Evolutionary conservation across 2,888 invertebrate species (phyloP), one percentile per base, ranked within the genome.

Genomic region (Ferdinandea cuprea): DNA sequence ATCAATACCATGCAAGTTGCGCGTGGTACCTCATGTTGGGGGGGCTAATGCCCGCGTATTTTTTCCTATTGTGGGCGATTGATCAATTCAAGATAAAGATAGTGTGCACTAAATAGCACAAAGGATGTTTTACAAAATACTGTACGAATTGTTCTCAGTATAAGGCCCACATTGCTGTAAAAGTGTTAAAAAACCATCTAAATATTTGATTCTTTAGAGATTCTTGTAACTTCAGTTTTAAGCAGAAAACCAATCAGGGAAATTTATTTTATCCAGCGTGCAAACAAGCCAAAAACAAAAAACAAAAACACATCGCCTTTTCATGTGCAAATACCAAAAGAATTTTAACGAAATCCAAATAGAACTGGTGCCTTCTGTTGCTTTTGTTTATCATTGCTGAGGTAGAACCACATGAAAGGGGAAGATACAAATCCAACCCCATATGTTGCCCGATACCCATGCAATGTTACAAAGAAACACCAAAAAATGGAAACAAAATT

Each of bases 271-370:
- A 72, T 83, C 72, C 77, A 42, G 40, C 52, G 68, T 56, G 72
- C 59, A 68, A 81, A 77, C 77, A 83, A 83, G 25, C 59, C 61
- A 61, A 52, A 61, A 71, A n/a, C n/a, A n/a, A 81, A 72, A 46
- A 56, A 65, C 74, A 66, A 61, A 69, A 68, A 69, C n/a, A n/a
- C n/a, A n/a, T n/a, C n/a, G n/a, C n/a, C n/a, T n/a, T n/a, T n/a
- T n/a, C n/a, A 76, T 81, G 54, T 78, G 83, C 68, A 83, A 77
- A 83, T 73, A 68, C 61, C 15, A 56, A 52, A n/a, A n/a, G n/a
- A 83, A 72, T 72, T 32, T 72, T 83, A 83, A 83, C 83, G 83
- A 83, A 83, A 78, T 78, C 73, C 83, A 83, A 83, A 83, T 68
- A 83, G 56, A 83, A 9, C 19, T 32, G 9, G n/a, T n/a, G 7